phyloP scores from a whole-genome alignment of 2,888 invertebrate species.

The Clitarchus hookeri region DNA sequence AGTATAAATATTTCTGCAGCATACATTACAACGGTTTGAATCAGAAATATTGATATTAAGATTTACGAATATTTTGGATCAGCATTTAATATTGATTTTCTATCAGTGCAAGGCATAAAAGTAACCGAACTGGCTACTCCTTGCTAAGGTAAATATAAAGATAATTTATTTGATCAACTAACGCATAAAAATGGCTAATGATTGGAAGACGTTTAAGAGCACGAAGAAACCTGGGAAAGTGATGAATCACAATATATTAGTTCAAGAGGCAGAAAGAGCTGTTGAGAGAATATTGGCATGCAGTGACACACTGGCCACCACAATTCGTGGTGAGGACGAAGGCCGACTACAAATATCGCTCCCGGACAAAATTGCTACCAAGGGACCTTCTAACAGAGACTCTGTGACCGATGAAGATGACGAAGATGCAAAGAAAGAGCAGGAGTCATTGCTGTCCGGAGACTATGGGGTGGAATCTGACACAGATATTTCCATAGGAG shows the following conservation, averaged over 20 bases:
- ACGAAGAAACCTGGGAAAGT: neutral
- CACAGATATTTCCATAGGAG: too few relatives aligned
- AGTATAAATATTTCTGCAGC: too few relatives aligned
- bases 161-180: neutral
- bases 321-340: neutral
- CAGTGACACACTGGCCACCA: neutral
- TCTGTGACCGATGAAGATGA: neutral
- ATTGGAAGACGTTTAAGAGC: neutral
- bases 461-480: too few relatives aligned
- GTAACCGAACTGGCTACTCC: too few relatives aligned
- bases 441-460: neutral
- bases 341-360: neutral
- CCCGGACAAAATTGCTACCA: neutral
- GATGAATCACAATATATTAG: neutral
- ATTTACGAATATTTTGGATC: too few relatives aligned
- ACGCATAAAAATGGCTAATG: neutral
- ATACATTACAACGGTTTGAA: too few relatives aligned
- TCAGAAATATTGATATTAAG: too few relatives aligned
- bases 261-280: neutral
- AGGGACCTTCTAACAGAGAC: neutral
- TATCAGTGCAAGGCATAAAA: too few relatives aligned
- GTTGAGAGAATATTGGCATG: neutral
- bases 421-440: too few relatives aligned
- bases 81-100: too few relatives aligned
- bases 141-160: too few relatives aligned